These are phyloP conservation scores for Lordiphosa fenestrarum DNA, from an alignment of 2,888 invertebrate species.

Conservation along the genomic window DNA sequence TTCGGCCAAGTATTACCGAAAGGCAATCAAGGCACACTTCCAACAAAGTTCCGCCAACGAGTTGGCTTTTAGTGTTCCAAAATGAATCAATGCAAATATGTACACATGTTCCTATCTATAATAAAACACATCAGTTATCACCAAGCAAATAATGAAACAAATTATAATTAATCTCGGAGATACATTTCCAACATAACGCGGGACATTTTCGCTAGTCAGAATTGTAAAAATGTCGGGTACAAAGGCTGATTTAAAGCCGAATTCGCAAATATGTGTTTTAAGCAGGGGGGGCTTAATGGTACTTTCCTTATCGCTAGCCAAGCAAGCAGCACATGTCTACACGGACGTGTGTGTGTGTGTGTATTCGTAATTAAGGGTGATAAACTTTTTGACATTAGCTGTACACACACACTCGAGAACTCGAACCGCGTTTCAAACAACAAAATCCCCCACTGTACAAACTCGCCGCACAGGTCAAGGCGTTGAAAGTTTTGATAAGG, in stretches of 20 bases:
- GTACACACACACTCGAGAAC: neutral
- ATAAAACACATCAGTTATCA: no score
- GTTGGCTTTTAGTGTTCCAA: no score
- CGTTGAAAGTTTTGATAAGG: constrained; percentile 24
- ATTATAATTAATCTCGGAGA: no score
- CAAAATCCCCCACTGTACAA: no score
- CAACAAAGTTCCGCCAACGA: no score
- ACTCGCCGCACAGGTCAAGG: constrained; percentile 28
- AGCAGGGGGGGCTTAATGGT: constrained; percentile 6
- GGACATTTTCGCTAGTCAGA: no score
- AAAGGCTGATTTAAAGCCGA: no score
- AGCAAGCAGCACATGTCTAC: neutral
- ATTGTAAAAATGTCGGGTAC: no score
- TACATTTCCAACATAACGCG: no score
- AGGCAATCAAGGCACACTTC: no score
- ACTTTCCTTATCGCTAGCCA: constrained; percentile 6
- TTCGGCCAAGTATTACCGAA: no score
- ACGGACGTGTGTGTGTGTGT: neutral
- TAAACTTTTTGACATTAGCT: constrained; percentile 61
- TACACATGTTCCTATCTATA: neutral
- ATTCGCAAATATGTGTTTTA: neutral
- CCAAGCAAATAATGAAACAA: no score
- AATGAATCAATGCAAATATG: neutral
- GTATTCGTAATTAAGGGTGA: constrained; percentile 46
- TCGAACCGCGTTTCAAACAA: neutral